Evolutionary conservation across 2,888 invertebrate genomes (phyloP).

Genomic region (Ptychoptera albimana): DNA sequence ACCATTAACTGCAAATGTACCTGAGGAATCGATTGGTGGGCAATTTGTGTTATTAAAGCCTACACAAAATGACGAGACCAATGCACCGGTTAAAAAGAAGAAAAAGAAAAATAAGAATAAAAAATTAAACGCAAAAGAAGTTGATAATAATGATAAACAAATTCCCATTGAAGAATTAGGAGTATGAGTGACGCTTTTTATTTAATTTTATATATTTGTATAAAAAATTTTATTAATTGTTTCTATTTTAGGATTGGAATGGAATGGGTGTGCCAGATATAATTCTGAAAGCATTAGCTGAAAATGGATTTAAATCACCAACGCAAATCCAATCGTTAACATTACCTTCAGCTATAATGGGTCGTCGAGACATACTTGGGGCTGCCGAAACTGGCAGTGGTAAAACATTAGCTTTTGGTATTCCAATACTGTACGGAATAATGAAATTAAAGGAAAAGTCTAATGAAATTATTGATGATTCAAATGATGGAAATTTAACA

Average conservation of each 20-base stretch:
- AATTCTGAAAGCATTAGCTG: conserved; percentile 56
- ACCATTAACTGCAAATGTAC: conserved; percentile 5
- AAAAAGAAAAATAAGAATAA: conserved; percentile 11
- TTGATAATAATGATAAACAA: neutral
- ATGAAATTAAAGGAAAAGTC: conserved; percentile 42
- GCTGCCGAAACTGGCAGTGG: conserved; percentile 99
- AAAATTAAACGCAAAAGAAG: conserved; percentile 7
- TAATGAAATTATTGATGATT: conserved; percentile 20
- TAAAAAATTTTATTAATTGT: conserved; percentile 3
- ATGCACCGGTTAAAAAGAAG: conserved; percentile 11
- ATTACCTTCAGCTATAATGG: conserved; percentile 71
- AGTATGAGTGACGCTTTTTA: no score
- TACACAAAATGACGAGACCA: conserved; percentile 12
- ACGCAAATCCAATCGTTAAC: conserved; percentile 77
- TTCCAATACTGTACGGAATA: conserved; percentile 81
- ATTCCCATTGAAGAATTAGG: conserved; percentile 13
- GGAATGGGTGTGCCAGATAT: conserved; percentile 44
- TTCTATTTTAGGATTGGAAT: conserved; percentile 38
- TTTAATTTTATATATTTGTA: neutral
- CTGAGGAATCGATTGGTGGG: conserved; percentile 6
- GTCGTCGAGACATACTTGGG: conserved; percentile 82
- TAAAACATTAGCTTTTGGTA: conserved; percentile 93
- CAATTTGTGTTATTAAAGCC: conserved; percentile 21
- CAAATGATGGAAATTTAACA: conserved; percentile 28
- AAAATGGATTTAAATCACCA: conserved; percentile 62